These are phyloP conservation scores for Piprites chloris DNA, from an alignment of 2,113 vertebrate genomes.

Conservation along the genomic window DNA sequence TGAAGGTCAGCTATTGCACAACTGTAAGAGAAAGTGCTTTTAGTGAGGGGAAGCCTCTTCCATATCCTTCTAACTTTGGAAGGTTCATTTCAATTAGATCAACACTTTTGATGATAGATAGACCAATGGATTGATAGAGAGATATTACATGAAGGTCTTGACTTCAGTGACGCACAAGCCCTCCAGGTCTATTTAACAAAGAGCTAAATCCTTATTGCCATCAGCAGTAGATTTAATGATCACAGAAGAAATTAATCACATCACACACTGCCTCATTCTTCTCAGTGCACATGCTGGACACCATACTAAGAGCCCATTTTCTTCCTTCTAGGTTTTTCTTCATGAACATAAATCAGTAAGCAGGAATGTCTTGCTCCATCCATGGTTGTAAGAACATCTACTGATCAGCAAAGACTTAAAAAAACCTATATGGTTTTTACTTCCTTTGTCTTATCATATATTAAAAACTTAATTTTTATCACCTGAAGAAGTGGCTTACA, in stretches of 20 bases:
- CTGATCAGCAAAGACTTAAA: neutral
- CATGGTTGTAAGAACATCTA: neutral
- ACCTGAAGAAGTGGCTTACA: neutral
- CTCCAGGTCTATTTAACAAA: slow-evolving; percentile 18
- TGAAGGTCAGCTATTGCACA: neutral
- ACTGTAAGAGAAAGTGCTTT: neutral
- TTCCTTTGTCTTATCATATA: neutral
- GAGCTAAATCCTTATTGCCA: neutral
- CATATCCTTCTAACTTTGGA: neutral
- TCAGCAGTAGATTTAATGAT: neutral
- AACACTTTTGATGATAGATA: neutral
- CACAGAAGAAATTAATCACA: slow-evolving; percentile 16
- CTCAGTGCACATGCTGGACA: neutral
- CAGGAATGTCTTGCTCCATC: neutral
- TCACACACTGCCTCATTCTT: neutral
- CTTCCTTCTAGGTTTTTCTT: neutral
- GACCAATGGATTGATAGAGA: neutral
- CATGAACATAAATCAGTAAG: neutral
- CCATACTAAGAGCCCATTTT: neutral
- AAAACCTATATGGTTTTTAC: neutral
- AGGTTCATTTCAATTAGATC: neutral
- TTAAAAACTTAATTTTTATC: neutral
- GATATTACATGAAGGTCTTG: neutral
- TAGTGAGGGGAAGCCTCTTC: neutral
- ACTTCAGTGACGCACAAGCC: neutral